Conservation (phyloP, 2,888 invertebrate species). For the Endotricha flammealis region DNA sequence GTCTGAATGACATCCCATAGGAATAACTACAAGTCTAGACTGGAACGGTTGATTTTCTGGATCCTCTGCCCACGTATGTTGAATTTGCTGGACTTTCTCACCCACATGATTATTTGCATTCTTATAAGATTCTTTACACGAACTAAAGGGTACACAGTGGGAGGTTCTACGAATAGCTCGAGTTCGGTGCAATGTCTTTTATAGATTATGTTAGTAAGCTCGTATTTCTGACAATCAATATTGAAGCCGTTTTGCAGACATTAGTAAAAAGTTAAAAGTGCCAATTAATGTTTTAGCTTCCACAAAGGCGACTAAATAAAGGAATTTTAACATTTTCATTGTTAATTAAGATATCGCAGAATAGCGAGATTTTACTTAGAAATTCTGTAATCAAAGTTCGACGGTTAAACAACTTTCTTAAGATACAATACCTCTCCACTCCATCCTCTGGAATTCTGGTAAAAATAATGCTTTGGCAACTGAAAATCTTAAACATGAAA, state of each 20-base stretch:
- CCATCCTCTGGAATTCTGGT: neutral
- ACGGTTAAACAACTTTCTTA: neutral
- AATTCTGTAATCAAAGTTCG: neutral
- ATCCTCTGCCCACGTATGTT: constrained; percentile 20
- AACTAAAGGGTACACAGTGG: neutral
- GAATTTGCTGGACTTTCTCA: neutral
- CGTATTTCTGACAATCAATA: no score
- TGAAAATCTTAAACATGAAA: neutral
- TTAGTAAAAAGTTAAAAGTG: no score
- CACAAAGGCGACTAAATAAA: no score
- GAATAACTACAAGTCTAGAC: constrained; percentile 50
- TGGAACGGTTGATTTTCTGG: constrained; percentile 35
- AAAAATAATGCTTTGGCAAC: neutral
- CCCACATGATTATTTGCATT: neutral
- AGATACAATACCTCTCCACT: neutral
- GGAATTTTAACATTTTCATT: no score
- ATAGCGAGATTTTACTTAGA: neutral
- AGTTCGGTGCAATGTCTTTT: no score
- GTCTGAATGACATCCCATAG: constrained; percentile 35
- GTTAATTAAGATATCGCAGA: no score
- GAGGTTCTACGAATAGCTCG: neutral
- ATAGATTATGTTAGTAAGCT: no score
- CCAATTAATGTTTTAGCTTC: no score
- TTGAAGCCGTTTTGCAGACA: no score
- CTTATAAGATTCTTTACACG: neutral